Percentiles rank a stretch among this genome's conserved stretches.
Evolutionary conservation across 2,797 vertebrate genomes (phyloP).

Genomic region (Sebastes trivittatus): DNA sequence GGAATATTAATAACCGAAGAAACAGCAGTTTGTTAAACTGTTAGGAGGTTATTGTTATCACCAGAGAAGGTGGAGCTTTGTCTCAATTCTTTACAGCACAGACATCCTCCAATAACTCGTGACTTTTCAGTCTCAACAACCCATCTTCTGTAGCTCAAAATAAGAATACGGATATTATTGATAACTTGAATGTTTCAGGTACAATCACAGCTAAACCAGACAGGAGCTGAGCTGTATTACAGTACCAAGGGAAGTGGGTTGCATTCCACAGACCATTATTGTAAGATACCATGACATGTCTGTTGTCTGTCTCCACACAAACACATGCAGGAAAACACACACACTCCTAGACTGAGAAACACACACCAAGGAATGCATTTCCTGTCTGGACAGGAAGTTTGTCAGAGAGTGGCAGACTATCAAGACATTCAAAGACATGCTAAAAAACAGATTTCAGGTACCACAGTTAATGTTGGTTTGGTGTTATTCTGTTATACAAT

Average conservation of each 20-base stretch:
- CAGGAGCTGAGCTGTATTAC: not conserved
- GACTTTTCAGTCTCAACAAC: not conserved
- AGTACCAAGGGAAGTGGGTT: constrained; percentile 41
- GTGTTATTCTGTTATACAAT: not conserved
- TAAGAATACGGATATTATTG: not conserved
- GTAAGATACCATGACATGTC: constrained; percentile 64
- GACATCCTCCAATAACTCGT: not conserved
- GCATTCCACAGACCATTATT: constrained; percentile 74
- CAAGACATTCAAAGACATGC: not conserved
- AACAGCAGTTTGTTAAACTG: not conserved
- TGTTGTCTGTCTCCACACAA: constrained; percentile 57
- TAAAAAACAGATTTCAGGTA: constrained; percentile 9
- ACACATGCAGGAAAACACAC: constrained; percentile 48
- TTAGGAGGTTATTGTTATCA: not conserved
- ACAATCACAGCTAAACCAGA: not conserved
- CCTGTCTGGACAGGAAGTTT: constrained; percentile 80
- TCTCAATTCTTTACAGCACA: not conserved
- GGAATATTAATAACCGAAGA: not conserved
- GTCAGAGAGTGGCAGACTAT: constrained; percentile 22
- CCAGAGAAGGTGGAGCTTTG: not conserved
- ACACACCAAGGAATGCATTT: constrained; percentile 75
- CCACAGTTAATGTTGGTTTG: not conserved
- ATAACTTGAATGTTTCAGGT: not conserved
- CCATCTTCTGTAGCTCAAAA: not conserved
- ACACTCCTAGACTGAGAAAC: constrained; percentile 53